Percentiles rank a stretch among this genome's conserved stretches.
These are phyloP conservation scores for Lasiurus cinereus DNA, from an alignment of 2,113 vertebrate genomes.

Conservation along the genomic window DNA sequence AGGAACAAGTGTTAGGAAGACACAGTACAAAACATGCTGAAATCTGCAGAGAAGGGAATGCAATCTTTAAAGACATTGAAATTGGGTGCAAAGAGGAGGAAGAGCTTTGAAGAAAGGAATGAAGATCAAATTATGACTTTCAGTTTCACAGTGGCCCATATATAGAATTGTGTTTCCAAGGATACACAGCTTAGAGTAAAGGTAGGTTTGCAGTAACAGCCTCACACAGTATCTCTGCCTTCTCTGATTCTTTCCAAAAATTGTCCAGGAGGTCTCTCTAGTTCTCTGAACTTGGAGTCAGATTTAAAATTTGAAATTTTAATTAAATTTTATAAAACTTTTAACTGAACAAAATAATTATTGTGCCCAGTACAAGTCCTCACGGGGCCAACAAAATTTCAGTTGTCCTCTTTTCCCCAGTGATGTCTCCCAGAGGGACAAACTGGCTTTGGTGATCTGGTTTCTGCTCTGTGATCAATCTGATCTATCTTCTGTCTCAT, in stretches of 20 bases:
- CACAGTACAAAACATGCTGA: background rate
- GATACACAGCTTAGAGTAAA: background rate
- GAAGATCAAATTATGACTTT: background rate
- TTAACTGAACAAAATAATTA: background rate
- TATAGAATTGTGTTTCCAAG: slow-evolving; percentile 1
- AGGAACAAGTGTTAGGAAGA: background rate
- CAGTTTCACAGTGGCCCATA: background rate
- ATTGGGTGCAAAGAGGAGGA: background rate
- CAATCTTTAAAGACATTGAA: background rate
- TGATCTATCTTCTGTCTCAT: background rate
- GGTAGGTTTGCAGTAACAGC: background rate
- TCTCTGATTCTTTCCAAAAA: background rate
- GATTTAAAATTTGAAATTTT: background rate
- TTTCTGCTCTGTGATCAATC: background rate
- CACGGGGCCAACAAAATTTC: background rate
- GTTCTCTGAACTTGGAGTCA: background rate
- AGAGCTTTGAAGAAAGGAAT: background rate
- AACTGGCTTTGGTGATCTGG: background rate
- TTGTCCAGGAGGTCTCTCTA: background rate
- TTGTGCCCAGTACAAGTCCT: background rate
- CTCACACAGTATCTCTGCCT: background rate
- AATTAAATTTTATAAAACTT: background rate
- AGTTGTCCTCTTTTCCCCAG: too few species aligned
- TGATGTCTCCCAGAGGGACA: background rate
- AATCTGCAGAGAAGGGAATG: background rate